Evolutionary conservation across 2,113 vertebrate species (phyloP).

Genomic region (Oryctolagus cuniculus): DNA sequence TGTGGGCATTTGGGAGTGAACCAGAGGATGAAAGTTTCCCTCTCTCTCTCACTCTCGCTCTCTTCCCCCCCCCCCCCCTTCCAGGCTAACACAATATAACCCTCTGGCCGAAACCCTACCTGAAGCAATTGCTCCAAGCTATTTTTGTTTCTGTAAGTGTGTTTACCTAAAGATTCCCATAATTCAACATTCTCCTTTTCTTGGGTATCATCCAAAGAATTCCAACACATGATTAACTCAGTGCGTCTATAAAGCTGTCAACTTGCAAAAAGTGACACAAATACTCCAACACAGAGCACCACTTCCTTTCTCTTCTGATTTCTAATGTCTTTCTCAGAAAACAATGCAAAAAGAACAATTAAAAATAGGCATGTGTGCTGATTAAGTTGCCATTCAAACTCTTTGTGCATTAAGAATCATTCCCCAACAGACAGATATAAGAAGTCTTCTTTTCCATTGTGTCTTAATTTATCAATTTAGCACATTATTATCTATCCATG

Average conservation of each 20-base stretch:
- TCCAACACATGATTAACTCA: neutral
- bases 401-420: constrained; percentile 7
- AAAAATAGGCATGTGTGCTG: neutral
- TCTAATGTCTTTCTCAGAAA: neutral
- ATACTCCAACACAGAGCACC: neutral
- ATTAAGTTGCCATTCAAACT: constrained; percentile 29
- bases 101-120: neutral
- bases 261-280: constrained; percentile 40
- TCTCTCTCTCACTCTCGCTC: too few species aligned
- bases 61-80: too few species aligned
- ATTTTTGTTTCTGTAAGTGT: neutral
- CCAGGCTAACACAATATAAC: neutral
- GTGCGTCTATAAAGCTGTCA: neutral
- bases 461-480: constrained; percentile 41
- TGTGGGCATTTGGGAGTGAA: too few species aligned
- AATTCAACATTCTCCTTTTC: neutral
- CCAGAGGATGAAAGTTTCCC: too few species aligned
- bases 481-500: constrained; percentile 9
- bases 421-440: neutral
- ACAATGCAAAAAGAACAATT: neutral
- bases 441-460: constrained; percentile 33
- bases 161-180: neutral
- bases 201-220: neutral
- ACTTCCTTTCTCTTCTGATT: constrained; percentile 2
- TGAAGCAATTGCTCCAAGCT: neutral